Evolutionary conservation across 2,797 vertebrate species (phyloP), one percentile per base, ranked within the genome.

Genomic region (Bradypodion pumilum): DNA sequence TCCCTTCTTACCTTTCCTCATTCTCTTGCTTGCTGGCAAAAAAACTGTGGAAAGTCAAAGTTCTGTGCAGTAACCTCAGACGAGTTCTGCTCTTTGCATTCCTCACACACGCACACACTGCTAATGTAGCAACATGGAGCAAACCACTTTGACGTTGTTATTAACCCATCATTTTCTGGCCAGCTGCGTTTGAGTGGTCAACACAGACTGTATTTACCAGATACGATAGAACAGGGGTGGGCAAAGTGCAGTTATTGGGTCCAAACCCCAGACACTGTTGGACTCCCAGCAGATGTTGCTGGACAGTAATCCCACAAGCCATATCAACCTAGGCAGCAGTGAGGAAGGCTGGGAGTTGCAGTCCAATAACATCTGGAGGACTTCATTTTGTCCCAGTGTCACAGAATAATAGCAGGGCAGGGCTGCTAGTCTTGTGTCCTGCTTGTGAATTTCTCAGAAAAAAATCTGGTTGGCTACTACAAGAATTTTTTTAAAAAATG

Each of bases 161-260:
- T 96, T 96, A 96, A 96, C 95, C 92, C 95, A 84, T 86, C 40
- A 44, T 76, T 59, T 92, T 91, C 92, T 91, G 29, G 89, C 49
- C 25, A n/a, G 0, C 0, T 0, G 5, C 16, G 4, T 27, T 32
- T 4, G 60, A 63, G 46, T 2, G 32, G 9, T 10, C 12, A 15
- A 23, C 21, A 3, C 29, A n/a, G 63, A 5, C 32, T 1, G n/a
- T n/a, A 16, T 32, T 75, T 23, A 7, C 2, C 15, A 1, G 2
- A 2, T 8, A 27, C 2, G 7, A 46, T 1, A 7, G 23, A 21
- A 75, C 46, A 4, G 52, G n/a, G 12, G 52, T 56, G 52, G 52
- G 52, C 52, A 56, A 56, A 56, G 52, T 56, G 52, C 52, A 56
- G 52, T 15, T 16, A 19, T 21, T 21, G 52, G 52, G 3, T 56